phyloP scores from a whole-genome alignment of 2,797 vertebrate genomes.

The Malacoctenus gilli region DNA sequence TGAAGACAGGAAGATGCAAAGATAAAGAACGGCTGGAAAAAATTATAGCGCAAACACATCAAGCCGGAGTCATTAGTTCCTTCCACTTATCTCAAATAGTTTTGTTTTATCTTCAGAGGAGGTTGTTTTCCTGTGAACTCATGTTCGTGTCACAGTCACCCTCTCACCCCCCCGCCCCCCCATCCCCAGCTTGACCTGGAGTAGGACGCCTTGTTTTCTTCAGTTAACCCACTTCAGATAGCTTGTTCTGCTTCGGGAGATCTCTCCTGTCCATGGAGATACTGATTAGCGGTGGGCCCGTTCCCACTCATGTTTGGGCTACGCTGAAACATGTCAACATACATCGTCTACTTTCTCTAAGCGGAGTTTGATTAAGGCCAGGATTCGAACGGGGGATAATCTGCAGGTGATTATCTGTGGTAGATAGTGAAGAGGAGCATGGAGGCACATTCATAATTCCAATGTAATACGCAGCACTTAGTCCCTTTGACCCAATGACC shows the following conservation, averaged over 20 bases:
- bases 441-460: slow-evolving; percentile 69
- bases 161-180: slow-evolving; percentile 18
- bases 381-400: slow-evolving; percentile 63
- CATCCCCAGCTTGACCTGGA: slow-evolving; percentile 38
- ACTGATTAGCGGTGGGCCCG: slow-evolving; percentile 44
- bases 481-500: slow-evolving; percentile 78
- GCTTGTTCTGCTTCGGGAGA: slow-evolving; percentile 11
- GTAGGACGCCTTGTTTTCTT: slow-evolving; percentile 21
- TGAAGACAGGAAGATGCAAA: not conserved
- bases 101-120: slow-evolving; percentile 15
- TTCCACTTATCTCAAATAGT: slow-evolving; percentile 12
- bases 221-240: slow-evolving; percentile 30
- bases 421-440: slow-evolving; percentile 41
- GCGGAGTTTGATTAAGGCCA: slow-evolving; percentile 66
- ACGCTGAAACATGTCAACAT: slow-evolving; percentile 50
- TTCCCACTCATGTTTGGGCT: slow-evolving; percentile 37
- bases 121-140: slow-evolving; percentile 1
- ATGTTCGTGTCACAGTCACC: slow-evolving; percentile 21
- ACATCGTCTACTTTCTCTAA: slow-evolving; percentile 56
- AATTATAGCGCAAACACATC: not conserved
- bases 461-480: slow-evolving; percentile 69
- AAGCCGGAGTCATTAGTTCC: not conserved
- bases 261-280: slow-evolving; percentile 6
- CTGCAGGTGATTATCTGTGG: slow-evolving; percentile 68
- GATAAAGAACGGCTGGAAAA: not conserved